Conservation (phyloP, 2,888 invertebrate genomes). For the Drosophila rellima region DNA sequence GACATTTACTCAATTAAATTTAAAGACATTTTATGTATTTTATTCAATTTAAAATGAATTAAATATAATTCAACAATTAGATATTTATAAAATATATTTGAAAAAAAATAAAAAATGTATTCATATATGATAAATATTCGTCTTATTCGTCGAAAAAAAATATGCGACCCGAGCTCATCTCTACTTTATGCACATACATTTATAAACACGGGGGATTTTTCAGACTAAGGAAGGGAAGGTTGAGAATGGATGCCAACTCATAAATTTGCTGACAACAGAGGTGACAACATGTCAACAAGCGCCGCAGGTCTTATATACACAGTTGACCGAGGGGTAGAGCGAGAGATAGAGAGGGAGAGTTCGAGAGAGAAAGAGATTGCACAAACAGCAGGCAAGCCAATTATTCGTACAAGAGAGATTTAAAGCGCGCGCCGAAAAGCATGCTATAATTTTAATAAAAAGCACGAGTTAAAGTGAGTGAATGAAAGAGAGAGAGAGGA, state of each 20-base stretch:
- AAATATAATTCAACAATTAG: too few relatives aligned
- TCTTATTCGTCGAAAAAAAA: too few relatives aligned
- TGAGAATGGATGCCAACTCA: constrained; percentile 46
- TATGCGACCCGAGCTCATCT: not conserved
- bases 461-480: not conserved
- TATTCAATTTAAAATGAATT: too few relatives aligned
- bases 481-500: not conserved
- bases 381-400: constrained; percentile 48
- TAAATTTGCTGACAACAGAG: constrained; percentile 77
- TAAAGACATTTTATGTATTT: too few relatives aligned
- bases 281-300: constrained; percentile 80
- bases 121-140: too few relatives aligned
- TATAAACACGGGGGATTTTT: constrained; percentile 6
- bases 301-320: constrained; percentile 63
- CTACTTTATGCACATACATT: constrained; percentile 11
- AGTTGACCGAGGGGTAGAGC: not conserved
- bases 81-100: too few relatives aligned
- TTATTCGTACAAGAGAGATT: constrained; percentile 41
- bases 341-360: not conserved
- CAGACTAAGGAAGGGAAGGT: constrained; percentile 13
- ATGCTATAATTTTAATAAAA: constrained; percentile 51
- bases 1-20: too few relatives aligned
- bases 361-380: not conserved
- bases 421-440: constrained; percentile 46
- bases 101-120: too few relatives aligned